phyloP scores from a whole-genome alignment of 1,140 invertebrate species.

The Hypothenemus hampei region DNA sequence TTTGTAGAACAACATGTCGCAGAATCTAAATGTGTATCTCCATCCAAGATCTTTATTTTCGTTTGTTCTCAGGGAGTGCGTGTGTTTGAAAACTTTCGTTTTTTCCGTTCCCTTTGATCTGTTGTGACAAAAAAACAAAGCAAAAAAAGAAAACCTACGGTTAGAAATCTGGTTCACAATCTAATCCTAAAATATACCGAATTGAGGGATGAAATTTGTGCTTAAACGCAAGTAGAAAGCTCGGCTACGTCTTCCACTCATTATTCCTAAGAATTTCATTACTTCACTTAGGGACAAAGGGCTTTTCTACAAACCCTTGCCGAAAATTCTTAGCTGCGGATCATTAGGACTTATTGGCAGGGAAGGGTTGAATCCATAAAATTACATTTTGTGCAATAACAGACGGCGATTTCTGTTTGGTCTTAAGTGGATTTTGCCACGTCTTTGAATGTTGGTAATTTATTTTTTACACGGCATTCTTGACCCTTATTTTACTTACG shows the following conservation, averaged over 20 bases:
- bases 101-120: not conserved
- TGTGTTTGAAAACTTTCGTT: conserved; percentile 4
- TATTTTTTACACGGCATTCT: too few species aligned
- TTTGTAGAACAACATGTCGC: conserved; percentile 27
- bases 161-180: conserved; percentile 10
- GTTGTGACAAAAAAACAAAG: too few species aligned
- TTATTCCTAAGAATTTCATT: conserved; percentile 23
- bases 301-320: conserved; percentile 18
- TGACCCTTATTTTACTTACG: too few species aligned
- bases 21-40: conserved; percentile 27
- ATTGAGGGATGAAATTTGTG: conserved; percentile 19
- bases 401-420: too few species aligned
- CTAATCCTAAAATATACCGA: conserved; percentile 15
- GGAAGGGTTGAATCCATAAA: conserved; percentile 11
- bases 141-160: conserved; percentile 1
- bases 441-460: too few species aligned
- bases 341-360: conserved; percentile 25
- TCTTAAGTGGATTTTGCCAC: too few species aligned
- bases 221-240: conserved; percentile 14
- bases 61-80: not conserved
- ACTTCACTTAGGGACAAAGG: conserved; percentile 19
- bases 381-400: too few species aligned
- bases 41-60: conserved; percentile 22
- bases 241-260: too few species aligned
- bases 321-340: conserved; percentile 17